Base-by-base conservation (phyloP, 2,797 vertebrate genomes). In the Karalla daura region DNA sequence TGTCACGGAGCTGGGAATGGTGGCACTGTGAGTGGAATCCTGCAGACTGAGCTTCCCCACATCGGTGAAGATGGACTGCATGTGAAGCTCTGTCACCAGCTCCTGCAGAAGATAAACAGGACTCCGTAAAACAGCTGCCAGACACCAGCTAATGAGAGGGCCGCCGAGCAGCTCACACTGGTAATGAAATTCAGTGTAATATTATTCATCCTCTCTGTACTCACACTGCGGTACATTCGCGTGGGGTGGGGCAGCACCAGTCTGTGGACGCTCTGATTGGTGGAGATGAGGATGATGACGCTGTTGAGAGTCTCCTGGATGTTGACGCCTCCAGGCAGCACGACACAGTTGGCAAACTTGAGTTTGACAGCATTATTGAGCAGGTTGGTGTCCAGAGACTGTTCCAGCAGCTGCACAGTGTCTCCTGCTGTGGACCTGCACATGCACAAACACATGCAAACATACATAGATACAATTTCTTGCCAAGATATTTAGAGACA, bases 1-100 rank as follows among this genome's bases (percentile, higher is more conserved):
- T 4, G 94, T 94, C 0, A 90, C 94, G 1, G 92, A 47, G 0
- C 65, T 45, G n/a, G 97, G 95, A 65, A 98, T 93, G 41, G 94
- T 7, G 0, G 88, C 94, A 58, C 91, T 94, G 86, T 94, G 94
- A 2, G 90, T 78, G 0, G 95, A 90, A 47, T 97, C 96, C 41
- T 92, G 90, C 71, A 97, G 93, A 80, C 93, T 95, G 75, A 95
- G 79, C 81, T 96, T 98, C 30, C 94, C 91, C 15, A 97, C 83
- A 5, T 99, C 97, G 0, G 96, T 96, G 78, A 99, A 97, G 80
- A 99, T 72, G 0, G 97, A 98, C 81, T 98, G 97, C 91, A 97
- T 94, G 65, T 98, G 96, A 54, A 94, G 93, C 85, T 99, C 98
- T 0, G 91, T 93, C 47, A 96, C 90, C 85, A 97, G 83, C 58